Base-by-base conservation (phyloP, 92 coral and sea anemone genomes). In the Meandrina meandrites region DNA sequence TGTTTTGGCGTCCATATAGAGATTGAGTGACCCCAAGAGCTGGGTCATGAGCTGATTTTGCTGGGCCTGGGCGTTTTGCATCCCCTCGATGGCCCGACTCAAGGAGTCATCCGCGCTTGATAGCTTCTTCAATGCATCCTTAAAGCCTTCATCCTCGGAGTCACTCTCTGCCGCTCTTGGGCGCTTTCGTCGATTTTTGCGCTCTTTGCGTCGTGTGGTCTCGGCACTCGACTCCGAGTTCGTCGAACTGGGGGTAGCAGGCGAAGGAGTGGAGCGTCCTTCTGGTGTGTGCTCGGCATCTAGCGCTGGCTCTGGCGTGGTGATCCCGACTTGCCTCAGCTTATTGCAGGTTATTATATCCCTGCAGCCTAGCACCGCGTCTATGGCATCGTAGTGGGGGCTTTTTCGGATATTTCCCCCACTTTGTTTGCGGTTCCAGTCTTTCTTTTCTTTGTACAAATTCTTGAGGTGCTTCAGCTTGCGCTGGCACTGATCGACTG, bases 331-430 rank as follows among this genome's bases (percentile, higher is more conserved):
- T 68, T 89, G 92, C 78, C 79, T 78, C 73, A 89, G 73, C 81
- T 84, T 89, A 60, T 89, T 79, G 89, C 82, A 89, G 80, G 92
- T 79, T 84, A 85, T 84, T 79, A 84, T 81, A 75, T 90, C 92
- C 89, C n/a, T n/a, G n/a, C n/a, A n/a, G n/a, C n/a, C n/a, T n/a
- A n/a, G n/a, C n/a, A n/a, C n/a, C n/a, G n/a, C n/a, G n/a, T n/a
- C n/a, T n/a, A n/a, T n/a, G n/a, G n/a, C n/a, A n/a, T n/a, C n/a
- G n/a, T n/a, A n/a, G n/a, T n/a, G n/a, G n/a, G n/a, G n/a, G n/a
- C n/a, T n/a, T n/a, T n/a, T n/a, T n/a, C n/a, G n/a, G n/a, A n/a
- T n/a, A n/a, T n/a, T n/a, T n/a, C n/a, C n/a, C n/a, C n/a, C n/a
- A n/a, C n/a, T n/a, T n/a, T n/a, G n/a, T n/a, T n/a, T n/a, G n/a